A percentile compares a stretch with the other conserved stretches of the same genome.
Conservation (phyloP, 2,113 vertebrate genomes). For the Rousettus leschenaultii region DNA sequence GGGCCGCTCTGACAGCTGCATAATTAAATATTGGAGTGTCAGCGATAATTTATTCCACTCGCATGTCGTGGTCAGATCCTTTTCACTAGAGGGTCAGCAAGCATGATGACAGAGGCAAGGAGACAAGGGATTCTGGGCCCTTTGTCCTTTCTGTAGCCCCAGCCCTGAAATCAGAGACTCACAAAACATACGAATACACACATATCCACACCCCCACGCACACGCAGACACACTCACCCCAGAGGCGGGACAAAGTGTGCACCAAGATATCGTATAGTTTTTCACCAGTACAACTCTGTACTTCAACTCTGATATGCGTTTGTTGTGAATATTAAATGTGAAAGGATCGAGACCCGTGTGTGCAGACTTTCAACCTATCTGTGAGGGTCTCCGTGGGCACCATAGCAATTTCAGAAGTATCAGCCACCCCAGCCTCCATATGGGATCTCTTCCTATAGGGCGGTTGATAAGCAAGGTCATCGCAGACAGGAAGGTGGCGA, state of each 20-base stretch:
- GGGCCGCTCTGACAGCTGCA: conserved; percentile 98
- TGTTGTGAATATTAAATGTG: neutral
- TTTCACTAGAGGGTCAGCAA: conserved; percentile 86
- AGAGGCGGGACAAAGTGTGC: neutral
- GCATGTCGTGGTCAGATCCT: conserved; percentile 94
- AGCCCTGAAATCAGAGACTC: conserved; percentile 57
- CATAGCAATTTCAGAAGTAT: neutral
- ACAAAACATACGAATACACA: conserved; percentile 27
- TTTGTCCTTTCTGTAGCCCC: conserved; percentile 62
- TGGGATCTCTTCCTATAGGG: neutral
- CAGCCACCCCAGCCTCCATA: neutral
- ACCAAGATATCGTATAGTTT: neutral
- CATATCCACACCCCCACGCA: neutral
- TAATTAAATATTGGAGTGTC: conserved; percentile 99
- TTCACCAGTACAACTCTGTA: neutral
- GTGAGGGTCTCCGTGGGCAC: neutral
- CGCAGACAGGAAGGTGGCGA: too few species aligned
- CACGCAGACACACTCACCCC: neutral
- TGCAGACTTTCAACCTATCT: neutral
- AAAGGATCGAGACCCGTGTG: accelerated
- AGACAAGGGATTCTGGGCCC: conserved; percentile 78
- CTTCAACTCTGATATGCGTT: neutral
- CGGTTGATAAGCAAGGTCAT: neutral
- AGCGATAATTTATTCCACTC: conserved; percentile 98
- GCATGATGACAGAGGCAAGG: conserved; percentile 85